A percentile compares a stretch with the other conserved stretches of the same genome.
These are phyloP conservation scores for Zosterops borbonicus DNA, from an alignment of 2,113 vertebrate genomes.

Conservation along the genomic window DNA sequence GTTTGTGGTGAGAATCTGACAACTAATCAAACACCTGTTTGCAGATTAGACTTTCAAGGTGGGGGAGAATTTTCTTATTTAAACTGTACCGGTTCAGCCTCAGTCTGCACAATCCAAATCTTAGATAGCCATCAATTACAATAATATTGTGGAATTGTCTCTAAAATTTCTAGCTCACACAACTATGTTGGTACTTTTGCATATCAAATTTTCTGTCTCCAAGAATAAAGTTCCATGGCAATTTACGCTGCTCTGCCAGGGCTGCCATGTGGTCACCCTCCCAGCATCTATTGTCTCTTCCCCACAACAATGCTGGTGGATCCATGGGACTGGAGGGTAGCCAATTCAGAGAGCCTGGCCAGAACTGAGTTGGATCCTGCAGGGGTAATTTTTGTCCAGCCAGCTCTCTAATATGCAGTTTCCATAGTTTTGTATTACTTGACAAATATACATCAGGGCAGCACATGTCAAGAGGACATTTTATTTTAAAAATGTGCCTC, in stretches of 20 bases:
- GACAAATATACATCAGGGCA: neutral
- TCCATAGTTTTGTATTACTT: neutral
- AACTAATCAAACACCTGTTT: neutral
- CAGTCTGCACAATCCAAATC: neutral
- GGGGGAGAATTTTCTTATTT: neutral
- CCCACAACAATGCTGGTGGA: fast-evolving
- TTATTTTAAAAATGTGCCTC: neutral
- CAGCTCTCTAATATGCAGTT: neutral
- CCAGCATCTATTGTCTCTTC: neutral
- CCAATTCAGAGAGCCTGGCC: neutral
- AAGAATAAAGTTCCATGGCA: neutral
- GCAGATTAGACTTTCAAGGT: neutral
- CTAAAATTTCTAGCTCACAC: neutral
- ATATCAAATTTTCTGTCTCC: neutral
- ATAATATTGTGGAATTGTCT: neutral
- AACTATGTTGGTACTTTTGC: neutral
- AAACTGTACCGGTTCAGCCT: neutral
- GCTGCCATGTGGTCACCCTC: neutral
- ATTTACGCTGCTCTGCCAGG: neutral
- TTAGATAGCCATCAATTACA: neutral
- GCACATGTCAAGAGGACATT: neutral
- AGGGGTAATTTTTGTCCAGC: neutral
- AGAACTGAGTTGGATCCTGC: neutral
- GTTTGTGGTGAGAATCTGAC: neutral
- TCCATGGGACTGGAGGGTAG: neutral